These are phyloP conservation scores for Beroe forskalii DNA, from an alignment of 37 sponge, comb jelly and placozoan genomes.

Conservation along the genomic window DNA sequence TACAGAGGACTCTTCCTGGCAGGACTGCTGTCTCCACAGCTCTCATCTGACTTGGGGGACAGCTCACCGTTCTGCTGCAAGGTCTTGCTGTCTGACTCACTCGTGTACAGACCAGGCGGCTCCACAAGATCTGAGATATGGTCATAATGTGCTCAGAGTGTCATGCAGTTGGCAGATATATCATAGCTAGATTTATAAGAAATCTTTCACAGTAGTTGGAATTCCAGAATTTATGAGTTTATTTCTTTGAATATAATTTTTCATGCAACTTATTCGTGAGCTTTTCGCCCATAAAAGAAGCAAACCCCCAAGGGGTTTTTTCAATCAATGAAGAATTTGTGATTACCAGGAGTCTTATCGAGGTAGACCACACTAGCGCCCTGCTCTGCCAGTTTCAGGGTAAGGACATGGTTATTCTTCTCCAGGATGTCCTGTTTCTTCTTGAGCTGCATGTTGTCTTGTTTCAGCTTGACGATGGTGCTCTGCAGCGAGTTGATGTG, in stretches of 20 bases:
- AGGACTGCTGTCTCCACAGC: constrained; percentile 12
- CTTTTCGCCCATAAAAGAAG: no score
- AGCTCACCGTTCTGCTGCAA: neutral
- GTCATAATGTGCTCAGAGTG: no score
- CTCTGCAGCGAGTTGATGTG: constrained; percentile 40
- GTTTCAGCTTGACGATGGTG: constrained; percentile 19
- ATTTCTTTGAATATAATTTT: no score
- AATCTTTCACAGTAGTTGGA: no score
- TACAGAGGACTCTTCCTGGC: constrained; percentile 12
- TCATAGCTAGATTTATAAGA: no score
- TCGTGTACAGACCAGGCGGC: constrained; percentile 24
- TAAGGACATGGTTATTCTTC: constrained; percentile 41
- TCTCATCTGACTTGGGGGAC: neutral
- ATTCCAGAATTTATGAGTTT: no score
- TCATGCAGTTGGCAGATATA: no score
- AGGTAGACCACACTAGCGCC: constrained; percentile 54
- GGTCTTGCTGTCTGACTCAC: neutral
- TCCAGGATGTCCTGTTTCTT: constrained; percentile 64
- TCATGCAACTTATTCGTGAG: no score
- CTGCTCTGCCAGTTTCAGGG: constrained; percentile 54
- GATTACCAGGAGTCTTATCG: constrained; percentile 53
- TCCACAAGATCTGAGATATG: constrained; percentile 30
- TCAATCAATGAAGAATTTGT: no score
- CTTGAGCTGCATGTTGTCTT: constrained; percentile 53
- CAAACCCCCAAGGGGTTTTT: no score